Percentiles rank a stretch among this genome's conserved stretches.
phyloP scores from a whole-genome alignment of 2,797 vertebrate species.

The Orientallactaga sibirica region DNA sequence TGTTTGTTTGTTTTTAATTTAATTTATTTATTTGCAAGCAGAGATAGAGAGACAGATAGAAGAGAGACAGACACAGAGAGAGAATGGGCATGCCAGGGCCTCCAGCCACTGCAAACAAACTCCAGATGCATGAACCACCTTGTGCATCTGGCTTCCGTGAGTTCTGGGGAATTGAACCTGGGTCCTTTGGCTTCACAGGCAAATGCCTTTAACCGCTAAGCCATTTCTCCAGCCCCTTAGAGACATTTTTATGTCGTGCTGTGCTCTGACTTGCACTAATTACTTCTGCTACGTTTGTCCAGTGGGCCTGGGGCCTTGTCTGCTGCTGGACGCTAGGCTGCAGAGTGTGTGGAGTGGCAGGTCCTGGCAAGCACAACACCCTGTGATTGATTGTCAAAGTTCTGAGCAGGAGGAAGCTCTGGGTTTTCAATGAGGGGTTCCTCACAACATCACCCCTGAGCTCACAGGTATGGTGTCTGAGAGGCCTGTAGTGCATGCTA shows the following conservation, averaged over 20 bases:
- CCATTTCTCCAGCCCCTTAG: not conserved
- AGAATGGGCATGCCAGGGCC: too few species aligned
- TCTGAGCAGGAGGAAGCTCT: not conserved
- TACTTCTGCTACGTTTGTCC: not conserved
- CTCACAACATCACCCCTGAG: not conserved
- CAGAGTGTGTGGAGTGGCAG: fast-evolving
- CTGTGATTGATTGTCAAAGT: not conserved
- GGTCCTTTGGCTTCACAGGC: too few species aligned
- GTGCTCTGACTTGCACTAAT: not conserved
- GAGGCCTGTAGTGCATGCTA: not conserved
- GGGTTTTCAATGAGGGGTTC: not conserved
- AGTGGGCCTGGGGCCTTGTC: not conserved
- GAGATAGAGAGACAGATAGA: too few species aligned
- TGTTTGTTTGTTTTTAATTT: too few species aligned
- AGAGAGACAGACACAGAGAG: too few species aligned
- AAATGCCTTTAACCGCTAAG: too few species aligned
- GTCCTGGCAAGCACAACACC: too few species aligned
- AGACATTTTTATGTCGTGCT: not conserved
- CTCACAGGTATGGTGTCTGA: not conserved
- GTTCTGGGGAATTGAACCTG: too few species aligned
- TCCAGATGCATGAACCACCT: too few species aligned
- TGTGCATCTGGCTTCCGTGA: too few species aligned
- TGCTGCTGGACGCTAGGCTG: not conserved
- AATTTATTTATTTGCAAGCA: too few species aligned
- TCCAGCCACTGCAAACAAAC: too few species aligned